These are phyloP conservation scores for silkworm (Bombyx mori) DNA, from an alignment of 1,140 invertebrate species.

Conservation along the genomic window DNA sequence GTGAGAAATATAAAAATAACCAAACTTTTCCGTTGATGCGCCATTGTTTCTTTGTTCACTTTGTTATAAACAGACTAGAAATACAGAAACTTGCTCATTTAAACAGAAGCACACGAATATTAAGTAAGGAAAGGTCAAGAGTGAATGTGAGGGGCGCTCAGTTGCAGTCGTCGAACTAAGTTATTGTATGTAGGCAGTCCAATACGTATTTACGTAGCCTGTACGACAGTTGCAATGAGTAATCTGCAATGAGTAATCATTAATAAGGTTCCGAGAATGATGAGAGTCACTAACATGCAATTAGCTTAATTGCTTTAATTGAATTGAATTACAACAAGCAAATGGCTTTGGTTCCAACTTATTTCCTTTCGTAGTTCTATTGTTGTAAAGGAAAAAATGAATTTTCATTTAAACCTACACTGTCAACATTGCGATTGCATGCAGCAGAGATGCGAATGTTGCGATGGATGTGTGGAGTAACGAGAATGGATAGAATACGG, in stretches of 20 bases:
- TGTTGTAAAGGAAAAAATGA: no score
- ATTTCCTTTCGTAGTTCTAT: no score
- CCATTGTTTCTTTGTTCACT: slow-evolving; percentile 2
- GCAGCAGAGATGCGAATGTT: no score
- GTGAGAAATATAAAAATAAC: slow-evolving; percentile 1
- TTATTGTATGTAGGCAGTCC: neutral
- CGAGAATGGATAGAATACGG: no score
- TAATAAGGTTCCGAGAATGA: neutral
- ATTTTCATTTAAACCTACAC: no score
- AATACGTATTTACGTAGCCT: neutral
- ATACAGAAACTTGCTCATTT: neutral
- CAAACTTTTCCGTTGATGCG: neutral
- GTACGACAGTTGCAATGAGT: neutral
- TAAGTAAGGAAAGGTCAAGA: slow-evolving; percentile 7
- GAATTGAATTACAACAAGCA: no score
- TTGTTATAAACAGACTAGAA: slow-evolving; percentile 2
- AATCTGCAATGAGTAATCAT: neutral
- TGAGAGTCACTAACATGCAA: neutral
- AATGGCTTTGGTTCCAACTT: no score
- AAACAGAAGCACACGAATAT: slow-evolving; percentile 6
- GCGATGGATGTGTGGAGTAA: no score
- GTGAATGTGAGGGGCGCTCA: neutral
- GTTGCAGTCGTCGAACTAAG: neutral
- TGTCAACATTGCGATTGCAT: no score
- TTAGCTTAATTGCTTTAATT: no score